A percentile compares a stretch with the other conserved stretches of the same genome.
These are phyloP conservation scores for Habrosyne pyritoides DNA, from an alignment of 2,888 invertebrate species.

Conservation along the genomic window DNA sequence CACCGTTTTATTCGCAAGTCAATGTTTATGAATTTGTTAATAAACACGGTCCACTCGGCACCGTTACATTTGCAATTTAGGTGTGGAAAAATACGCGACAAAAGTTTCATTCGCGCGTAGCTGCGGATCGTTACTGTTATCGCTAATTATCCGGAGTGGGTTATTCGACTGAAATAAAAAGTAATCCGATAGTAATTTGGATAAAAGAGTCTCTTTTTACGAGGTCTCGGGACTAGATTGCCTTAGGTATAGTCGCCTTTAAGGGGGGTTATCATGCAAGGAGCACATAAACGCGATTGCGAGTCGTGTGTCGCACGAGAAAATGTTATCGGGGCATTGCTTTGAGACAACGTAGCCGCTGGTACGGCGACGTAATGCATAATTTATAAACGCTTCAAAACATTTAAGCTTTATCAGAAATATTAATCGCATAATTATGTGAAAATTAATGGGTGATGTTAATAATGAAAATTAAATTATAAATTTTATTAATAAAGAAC, in stretches of 20 bases:
- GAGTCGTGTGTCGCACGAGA: conserved; percentile 54
- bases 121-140: conserved; percentile 49
- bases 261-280: conserved; percentile 70
- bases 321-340: conserved; percentile 51
- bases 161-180: conserved; percentile 64
- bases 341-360: conserved; percentile 39
- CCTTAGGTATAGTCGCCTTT: conserved; percentile 57
- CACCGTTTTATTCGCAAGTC: conserved; percentile 72
- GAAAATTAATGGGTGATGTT: conserved; percentile 52
- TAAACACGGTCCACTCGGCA: conserved; percentile 61
- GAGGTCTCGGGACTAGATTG: conserved; percentile 61
- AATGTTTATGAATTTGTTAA: conserved; percentile 82
- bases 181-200: conserved; percentile 71
- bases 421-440: conserved; percentile 50
- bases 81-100: conserved; percentile 44
- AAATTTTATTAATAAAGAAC: conserved; percentile 65
- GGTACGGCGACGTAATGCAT: conserved; percentile 21
- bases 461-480: conserved; percentile 64
- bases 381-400: conserved; percentile 30
- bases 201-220: conserved; percentile 68
- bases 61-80: conserved; percentile 67
- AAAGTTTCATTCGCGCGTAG: conserved; percentile 49
- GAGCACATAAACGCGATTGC: conserved; percentile 63
- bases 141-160: conserved; percentile 68
- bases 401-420: conserved; percentile 39